phyloP scores from a whole-genome alignment of 2,113 vertebrate species.

The Takifugu bimaculatus region DNA sequence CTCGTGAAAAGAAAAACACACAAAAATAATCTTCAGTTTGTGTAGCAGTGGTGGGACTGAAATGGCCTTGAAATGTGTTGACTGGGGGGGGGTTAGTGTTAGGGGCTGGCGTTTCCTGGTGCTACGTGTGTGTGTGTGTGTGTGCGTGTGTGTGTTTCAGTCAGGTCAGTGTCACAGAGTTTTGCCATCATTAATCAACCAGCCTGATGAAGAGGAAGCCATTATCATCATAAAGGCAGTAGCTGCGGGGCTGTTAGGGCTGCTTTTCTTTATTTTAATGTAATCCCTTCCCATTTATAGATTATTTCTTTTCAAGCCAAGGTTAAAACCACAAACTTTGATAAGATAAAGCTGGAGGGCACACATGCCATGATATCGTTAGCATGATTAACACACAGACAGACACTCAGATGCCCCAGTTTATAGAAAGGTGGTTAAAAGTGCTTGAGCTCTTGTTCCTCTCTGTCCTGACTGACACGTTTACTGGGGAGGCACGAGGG shows the following conservation, averaged over 20 bases:
- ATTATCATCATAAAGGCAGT: conserved; percentile 50
- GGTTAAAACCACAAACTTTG: conserved; percentile 52
- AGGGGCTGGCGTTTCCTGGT: conserved; percentile 40
- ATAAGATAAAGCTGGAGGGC: conserved; percentile 63
- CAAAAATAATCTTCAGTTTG: neutral
- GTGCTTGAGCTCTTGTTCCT: conserved; percentile 1
- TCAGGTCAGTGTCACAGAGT: conserved; percentile 25
- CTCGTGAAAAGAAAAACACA: no score
- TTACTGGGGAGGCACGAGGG: conserved; percentile 30
- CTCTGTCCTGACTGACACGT: conserved; percentile 41
- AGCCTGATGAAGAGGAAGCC: conserved; percentile 55
- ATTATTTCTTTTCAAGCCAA: conserved; percentile 41
- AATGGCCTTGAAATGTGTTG: conserved; percentile 10
- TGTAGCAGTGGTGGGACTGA: conserved; percentile 2
- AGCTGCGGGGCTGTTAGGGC: conserved; percentile 1
- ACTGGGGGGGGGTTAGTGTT: conserved; percentile 3
- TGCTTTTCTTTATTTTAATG: conserved; percentile 45
- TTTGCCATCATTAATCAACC: conserved; percentile 65
- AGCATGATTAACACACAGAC: conserved; percentile 10
- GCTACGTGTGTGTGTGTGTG: conserved; percentile 8
- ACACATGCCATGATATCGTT: conserved; percentile 58
- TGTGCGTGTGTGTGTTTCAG: conserved; percentile 10
- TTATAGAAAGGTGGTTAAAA: conserved; percentile 3
- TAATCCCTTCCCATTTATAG: conserved; percentile 42
- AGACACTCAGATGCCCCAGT: conserved; percentile 7